Percentiles rank a stretch among this genome's conserved stretches.
Evolutionary conservation across 2,888 invertebrate species (phyloP).

Genomic region (Anorthoa munda): DNA sequence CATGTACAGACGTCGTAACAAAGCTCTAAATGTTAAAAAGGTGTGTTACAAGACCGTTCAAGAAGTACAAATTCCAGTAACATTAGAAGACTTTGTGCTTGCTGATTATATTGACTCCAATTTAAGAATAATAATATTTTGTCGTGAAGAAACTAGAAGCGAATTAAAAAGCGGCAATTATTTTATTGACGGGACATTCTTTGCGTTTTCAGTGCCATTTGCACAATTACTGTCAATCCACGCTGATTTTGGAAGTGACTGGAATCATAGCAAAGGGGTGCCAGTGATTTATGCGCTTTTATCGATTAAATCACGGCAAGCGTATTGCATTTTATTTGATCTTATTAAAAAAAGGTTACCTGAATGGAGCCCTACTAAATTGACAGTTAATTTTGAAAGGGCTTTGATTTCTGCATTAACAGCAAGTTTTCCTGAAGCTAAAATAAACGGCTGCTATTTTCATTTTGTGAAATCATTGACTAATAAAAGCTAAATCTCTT

Average conservation of each 20-base stretch:
- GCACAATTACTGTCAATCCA: conserved; percentile 21
- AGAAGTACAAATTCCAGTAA: conserved; percentile 17
- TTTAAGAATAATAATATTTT: conserved; percentile 5
- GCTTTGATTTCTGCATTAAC: conserved; percentile 11
- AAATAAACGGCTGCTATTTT: conserved; percentile 28
- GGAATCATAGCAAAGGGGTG: conserved; percentile 21
- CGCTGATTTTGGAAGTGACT: conserved; percentile 13
- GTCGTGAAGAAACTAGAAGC: neutral
- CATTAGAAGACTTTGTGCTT: conserved; percentile 13
- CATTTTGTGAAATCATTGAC: conserved; percentile 26
- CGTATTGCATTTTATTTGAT: no score
- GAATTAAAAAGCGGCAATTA: neutral
- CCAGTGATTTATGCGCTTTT: conserved; percentile 20
- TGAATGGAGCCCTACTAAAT: conserved; percentile 15
- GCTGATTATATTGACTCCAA: conserved; percentile 13
- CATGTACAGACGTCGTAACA: conserved; percentile 3
- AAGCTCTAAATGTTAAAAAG: conserved; percentile 9
- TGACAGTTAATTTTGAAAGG: conserved; percentile 16
- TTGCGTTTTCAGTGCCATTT: conserved; percentile 14
- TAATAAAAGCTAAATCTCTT: conserved; percentile 29
- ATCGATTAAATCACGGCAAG: conserved; percentile 7
- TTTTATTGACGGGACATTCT: conserved; percentile 1
- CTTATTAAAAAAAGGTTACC: no score
- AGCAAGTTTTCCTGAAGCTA: conserved; percentile 12
- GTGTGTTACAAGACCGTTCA: conserved; percentile 19